Conservation (phyloP, 1,140 invertebrate genomes). For the Aricia agestis region DNA sequence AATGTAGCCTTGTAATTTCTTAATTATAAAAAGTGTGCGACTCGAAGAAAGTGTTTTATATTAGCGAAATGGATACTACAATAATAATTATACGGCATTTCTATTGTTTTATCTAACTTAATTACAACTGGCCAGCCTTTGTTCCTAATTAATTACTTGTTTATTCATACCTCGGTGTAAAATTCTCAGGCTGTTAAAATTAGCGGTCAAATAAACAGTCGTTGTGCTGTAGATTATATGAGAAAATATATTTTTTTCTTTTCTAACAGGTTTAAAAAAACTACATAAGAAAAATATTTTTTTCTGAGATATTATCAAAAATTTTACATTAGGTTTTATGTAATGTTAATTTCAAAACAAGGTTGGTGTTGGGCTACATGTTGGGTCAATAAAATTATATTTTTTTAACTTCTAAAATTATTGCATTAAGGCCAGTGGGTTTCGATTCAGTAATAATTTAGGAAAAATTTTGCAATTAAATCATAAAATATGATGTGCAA, state of each 20-base stretch:
- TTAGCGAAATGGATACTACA: conserved; percentile 20
- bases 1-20: background rate
- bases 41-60: conserved; percentile 18
- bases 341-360: background rate
- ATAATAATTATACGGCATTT: conserved; percentile 18
- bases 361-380: background rate
- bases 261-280: background rate
- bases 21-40: background rate
- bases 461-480: background rate
- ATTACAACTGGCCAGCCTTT: conserved; percentile 18
- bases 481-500: background rate
- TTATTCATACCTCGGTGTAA: conserved; percentile 17
- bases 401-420: background rate
- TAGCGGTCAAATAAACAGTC: conserved; percentile 15
- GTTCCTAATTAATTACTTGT: conserved; percentile 20
- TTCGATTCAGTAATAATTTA: background rate
- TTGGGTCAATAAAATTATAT: background rate
- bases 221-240: conserved; percentile 2
- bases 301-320: too few relatives aligned
- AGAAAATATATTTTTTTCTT: background rate
- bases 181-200: conserved; percentile 19
- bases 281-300: too few relatives aligned
- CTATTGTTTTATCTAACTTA: conserved; percentile 18
- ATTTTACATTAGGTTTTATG: background rate
- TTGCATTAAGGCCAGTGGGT: background rate